phyloP scores from a whole-genome alignment of 1,140 invertebrate genomes.

The Myzus persicae region DNA sequence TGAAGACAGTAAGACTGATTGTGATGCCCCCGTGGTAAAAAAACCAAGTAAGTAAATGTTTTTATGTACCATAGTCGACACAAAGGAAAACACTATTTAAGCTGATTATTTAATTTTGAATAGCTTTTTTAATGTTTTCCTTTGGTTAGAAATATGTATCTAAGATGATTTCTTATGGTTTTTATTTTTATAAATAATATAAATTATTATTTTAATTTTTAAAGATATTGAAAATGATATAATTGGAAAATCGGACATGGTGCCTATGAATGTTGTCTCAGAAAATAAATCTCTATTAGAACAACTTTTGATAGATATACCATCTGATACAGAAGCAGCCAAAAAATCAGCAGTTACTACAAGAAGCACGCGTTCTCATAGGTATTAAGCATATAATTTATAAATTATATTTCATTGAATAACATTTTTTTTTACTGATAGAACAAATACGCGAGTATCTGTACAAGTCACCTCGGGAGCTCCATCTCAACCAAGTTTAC shows the following conservation, averaged over 20 bases:
- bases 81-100: neutral
- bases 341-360: constrained; percentile 61
- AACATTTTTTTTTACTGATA: constrained; percentile 10
- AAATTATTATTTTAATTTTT: constrained; percentile 34
- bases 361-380: constrained; percentile 62
- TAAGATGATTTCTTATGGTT: neutral
- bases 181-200: constrained; percentile 35
- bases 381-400: constrained; percentile 11
- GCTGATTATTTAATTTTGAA: neutral
- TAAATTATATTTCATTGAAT: neutral
- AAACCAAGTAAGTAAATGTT: constrained; percentile 38
- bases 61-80: neutral
- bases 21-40: constrained; percentile 62
- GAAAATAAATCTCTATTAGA: constrained; percentile 73
- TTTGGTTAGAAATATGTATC: neutral
- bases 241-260: constrained; percentile 40
- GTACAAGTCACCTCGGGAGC: constrained; percentile 9
- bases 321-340: constrained; percentile 67
- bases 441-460: constrained; percentile 52
- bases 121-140: neutral
- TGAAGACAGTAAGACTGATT: constrained; percentile 62
- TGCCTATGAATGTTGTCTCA: constrained; percentile 34
- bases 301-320: constrained; percentile 80
- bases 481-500: constrained; percentile 52
- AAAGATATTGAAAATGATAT: constrained; percentile 55